Evolutionary conservation across 2,113 vertebrate genomes (phyloP).

Genomic region (Vicugna pacos): DNA sequence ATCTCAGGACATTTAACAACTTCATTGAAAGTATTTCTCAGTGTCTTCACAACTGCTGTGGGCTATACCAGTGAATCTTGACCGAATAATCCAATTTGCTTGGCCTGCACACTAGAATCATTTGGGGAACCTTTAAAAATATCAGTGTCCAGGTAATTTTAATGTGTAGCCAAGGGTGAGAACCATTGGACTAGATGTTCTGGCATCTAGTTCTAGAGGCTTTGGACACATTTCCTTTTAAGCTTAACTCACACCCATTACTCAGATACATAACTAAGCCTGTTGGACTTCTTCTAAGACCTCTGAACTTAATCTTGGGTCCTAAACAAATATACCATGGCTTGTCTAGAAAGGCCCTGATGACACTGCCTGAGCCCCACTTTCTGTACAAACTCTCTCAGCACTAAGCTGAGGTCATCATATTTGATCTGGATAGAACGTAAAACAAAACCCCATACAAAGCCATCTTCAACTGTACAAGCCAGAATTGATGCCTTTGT

Average conservation of each 20-base stretch:
- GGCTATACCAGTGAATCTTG: neutral
- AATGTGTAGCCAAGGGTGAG: neutral
- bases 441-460: neutral
- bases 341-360: neutral
- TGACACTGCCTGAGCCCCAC: neutral
- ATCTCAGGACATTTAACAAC: neutral
- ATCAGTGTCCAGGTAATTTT: neutral
- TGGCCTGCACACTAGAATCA: neutral
- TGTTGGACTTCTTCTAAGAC: neutral
- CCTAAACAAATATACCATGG: neutral
- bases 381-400: neutral
- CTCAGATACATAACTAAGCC: neutral
- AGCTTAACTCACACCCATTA: neutral
- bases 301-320: neutral
- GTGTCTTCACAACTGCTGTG: neutral
- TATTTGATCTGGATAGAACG: neutral
- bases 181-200: neutral
- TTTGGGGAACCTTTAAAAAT: neutral
- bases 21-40: neutral
- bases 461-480: neutral
- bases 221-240: constrained; percentile 42
- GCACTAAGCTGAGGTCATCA: neutral
- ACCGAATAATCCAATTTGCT: neutral
- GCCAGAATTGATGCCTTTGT: neutral
- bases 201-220: neutral